phyloP scores from a whole-genome alignment of 2,113 vertebrate species.

The Pseudopodoces humilis region DNA sequence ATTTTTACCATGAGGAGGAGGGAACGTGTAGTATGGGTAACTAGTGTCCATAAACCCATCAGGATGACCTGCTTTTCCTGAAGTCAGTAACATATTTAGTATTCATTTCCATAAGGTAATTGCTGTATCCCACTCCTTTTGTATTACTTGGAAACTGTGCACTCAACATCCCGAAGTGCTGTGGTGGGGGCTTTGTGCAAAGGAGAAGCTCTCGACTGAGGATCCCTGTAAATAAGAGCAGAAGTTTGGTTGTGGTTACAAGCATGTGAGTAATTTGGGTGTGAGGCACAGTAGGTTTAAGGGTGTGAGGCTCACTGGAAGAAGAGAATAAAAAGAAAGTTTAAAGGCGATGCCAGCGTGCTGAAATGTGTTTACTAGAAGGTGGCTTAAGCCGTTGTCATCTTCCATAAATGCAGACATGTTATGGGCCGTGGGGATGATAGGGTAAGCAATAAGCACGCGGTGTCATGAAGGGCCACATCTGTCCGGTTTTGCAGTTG shows the following conservation, averaged over 20 bases:
- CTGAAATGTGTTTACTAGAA: not conserved
- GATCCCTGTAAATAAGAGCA: not conserved
- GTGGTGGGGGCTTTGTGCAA: not conserved
- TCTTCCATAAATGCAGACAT: not conserved
- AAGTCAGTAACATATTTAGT: not conserved
- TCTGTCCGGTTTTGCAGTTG: not conserved
- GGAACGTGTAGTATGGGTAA: not conserved
- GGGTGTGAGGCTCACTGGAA: not conserved
- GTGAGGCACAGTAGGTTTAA: not conserved
- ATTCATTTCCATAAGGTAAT: not conserved
- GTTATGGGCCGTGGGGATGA: fast-evolving
- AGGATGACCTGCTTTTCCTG: not conserved
- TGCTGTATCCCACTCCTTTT: not conserved
- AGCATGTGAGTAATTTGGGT: not conserved
- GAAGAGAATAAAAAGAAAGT: not conserved
- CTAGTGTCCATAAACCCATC: not conserved
- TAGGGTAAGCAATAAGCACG: not conserved
- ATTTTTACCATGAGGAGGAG: not conserved
- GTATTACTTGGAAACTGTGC: not conserved
- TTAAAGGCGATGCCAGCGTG: not conserved
- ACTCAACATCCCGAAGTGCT: not conserved
- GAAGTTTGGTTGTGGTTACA: not conserved
- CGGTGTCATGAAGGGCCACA: not conserved
- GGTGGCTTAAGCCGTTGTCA: not conserved
- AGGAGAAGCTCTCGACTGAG: not conserved